These are phyloP conservation scores for Xiphophorus couchianus DNA, from an alignment of 2,113 vertebrate species.

Conservation along the genomic window DNA sequence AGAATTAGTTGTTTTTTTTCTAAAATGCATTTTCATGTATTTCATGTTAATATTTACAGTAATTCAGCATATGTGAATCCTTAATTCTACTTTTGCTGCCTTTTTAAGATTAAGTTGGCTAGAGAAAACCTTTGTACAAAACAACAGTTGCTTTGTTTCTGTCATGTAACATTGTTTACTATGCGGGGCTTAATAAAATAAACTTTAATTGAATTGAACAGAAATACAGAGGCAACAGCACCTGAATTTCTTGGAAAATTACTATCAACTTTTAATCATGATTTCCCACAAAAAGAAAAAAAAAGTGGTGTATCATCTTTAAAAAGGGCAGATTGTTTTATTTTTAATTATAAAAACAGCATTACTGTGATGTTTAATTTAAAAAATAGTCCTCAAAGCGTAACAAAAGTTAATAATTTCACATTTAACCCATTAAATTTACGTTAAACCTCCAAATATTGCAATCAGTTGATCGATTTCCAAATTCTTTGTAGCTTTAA, in stretches of 20 bases:
- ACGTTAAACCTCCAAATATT: slow-evolving; percentile 3
- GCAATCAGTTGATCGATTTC: slow-evolving; percentile 26
- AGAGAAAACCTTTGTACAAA: too few relatives aligned
- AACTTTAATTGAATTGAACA: background rate
- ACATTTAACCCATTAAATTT: slow-evolving; percentile 5
- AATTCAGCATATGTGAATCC: too few relatives aligned
- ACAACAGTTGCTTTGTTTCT: too few relatives aligned
- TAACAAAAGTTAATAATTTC: background rate
- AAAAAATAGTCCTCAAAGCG: background rate
- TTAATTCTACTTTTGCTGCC: too few relatives aligned
- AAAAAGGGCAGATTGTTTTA: background rate
- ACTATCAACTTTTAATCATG: background rate
- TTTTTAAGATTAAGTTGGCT: too few relatives aligned
- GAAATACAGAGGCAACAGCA: background rate
- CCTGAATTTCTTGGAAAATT: background rate
- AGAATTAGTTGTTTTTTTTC: too few relatives aligned
- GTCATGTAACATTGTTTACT: too few relatives aligned
- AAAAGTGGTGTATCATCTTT: background rate
- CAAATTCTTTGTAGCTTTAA: slow-evolving; percentile 1
- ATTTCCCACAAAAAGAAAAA: background rate
- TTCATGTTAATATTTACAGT: too few relatives aligned
- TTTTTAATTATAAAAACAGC: background rate
- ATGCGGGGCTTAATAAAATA: too few relatives aligned
- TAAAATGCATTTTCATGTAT: too few relatives aligned
- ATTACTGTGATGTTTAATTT: slow-evolving; percentile 2